These are phyloP conservation scores for Pardalotus punctatus DNA, from an alignment of 2,113 vertebrate genomes.

Conservation along the genomic window DNA sequence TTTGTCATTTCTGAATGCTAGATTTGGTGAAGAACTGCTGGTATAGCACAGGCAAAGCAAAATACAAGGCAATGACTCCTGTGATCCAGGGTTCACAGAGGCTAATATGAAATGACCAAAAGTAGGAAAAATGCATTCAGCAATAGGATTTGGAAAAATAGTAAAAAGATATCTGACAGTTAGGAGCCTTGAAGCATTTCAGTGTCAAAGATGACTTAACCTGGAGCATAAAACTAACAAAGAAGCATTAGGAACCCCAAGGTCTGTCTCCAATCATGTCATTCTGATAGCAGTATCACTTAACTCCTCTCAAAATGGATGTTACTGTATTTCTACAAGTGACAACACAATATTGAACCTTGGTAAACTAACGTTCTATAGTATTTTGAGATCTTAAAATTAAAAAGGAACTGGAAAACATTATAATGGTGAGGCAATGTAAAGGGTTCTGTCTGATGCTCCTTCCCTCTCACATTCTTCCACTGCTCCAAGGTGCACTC, in stretches of 20 bases:
- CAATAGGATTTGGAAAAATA: background rate
- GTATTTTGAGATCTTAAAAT: background rate
- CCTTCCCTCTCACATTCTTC: background rate
- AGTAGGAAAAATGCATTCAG: constrained; percentile 4
- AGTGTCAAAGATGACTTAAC: constrained; percentile 1
- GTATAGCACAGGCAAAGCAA: background rate
- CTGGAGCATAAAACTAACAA: background rate
- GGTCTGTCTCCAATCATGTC: background rate
- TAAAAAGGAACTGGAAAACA: background rate
- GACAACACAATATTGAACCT: background rate
- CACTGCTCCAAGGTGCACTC: background rate
- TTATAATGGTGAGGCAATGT: background rate
- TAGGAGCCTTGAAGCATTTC: constrained; percentile 1
- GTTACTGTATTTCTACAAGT: background rate
- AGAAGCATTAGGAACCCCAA: background rate
- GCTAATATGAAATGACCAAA: background rate
- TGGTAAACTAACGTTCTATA: background rate
- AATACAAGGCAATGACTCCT: background rate
- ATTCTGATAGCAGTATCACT: background rate
- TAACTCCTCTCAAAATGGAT: background rate
- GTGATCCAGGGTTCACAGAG: background rate
- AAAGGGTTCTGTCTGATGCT: background rate
- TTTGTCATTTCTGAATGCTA: background rate
- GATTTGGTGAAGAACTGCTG: background rate
- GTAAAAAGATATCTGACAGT: background rate